These are phyloP conservation scores for Podarcis muralis DNA, from an alignment of 2,113 vertebrate genomes.

Conservation along the genomic window DNA sequence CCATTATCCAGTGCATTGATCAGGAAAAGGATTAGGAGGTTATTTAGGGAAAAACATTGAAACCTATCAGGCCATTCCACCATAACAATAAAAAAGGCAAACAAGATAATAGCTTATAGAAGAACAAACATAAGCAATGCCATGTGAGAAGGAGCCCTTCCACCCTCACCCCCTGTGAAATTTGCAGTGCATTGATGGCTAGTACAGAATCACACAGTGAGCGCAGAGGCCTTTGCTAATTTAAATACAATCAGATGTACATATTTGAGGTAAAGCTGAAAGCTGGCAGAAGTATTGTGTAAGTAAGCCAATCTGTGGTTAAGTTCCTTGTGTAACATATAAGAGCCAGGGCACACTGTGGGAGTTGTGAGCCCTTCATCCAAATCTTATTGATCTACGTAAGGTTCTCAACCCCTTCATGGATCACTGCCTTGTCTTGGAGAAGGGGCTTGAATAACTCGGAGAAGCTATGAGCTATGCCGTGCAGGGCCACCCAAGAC, in stretches of 20 bases:
- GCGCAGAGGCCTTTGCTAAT: neutral
- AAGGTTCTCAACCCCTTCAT: no score
- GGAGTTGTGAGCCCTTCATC: neutral
- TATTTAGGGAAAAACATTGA: conserved; percentile 38
- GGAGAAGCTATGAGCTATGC: no score
- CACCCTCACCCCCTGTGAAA: neutral
- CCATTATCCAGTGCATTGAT: conserved; percentile 2
- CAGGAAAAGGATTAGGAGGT: conserved; percentile 26
- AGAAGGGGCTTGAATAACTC: no score
- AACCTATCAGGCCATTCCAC: neutral
- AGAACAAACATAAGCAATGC: neutral
- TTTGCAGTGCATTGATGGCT: neutral
- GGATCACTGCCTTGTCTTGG: no score
- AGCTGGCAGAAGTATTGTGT: neutral
- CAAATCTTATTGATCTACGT: neutral
- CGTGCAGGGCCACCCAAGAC: no score
- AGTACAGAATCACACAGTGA: neutral
- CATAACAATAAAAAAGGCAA: conserved; percentile 12
- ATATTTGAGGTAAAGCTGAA: neutral
- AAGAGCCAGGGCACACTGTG: neutral
- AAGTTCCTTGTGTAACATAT: neutral
- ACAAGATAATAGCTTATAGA: conserved; percentile 17
- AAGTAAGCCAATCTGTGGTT: neutral
- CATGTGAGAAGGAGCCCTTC: neutral
- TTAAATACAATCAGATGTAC: neutral